Conservation (phyloP, 1,140 invertebrate genomes). For the Diorhabda elongata region DNA sequence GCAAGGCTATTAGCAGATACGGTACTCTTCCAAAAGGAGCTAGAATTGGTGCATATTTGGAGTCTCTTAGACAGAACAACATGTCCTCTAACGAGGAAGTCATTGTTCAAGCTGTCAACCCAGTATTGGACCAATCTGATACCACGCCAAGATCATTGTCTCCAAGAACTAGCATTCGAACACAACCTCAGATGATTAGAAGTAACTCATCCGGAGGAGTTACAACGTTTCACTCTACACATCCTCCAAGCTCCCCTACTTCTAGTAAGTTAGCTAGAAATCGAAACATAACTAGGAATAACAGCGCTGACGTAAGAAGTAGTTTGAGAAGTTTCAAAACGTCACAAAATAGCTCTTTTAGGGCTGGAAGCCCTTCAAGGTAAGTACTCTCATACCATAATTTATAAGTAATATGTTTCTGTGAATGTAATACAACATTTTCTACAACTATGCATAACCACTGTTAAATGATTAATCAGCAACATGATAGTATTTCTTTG, state of each 20-base stretch:
- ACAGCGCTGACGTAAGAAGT: slow-evolving; percentile 41
- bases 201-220: slow-evolving; percentile 80
- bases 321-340: slow-evolving; percentile 53
- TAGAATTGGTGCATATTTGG: slow-evolving; percentile 90
- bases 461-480: no score
- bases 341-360: slow-evolving; percentile 52
- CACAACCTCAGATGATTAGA: slow-evolving; percentile 74
- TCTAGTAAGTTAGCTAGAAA: slow-evolving; percentile 52
- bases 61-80: slow-evolving; percentile 81
- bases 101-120: slow-evolving; percentile 35
- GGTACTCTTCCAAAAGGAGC: slow-evolving; percentile 94
- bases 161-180: slow-evolving; percentile 59
- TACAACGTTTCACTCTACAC: slow-evolving; percentile 57
- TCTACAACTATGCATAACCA: no score
- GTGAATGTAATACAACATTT: no score
- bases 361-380: slow-evolving; percentile 40
- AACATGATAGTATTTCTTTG: no score
- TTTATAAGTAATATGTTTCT: no score
- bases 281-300: slow-evolving; percentile 47
- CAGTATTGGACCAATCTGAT: slow-evolving; percentile 38
- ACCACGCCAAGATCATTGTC: slow-evolving; percentile 43
- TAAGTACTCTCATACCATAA: slow-evolving; percentile 1
- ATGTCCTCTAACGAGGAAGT: slow-evolving; percentile 54
- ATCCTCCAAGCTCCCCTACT: slow-evolving; percentile 57
- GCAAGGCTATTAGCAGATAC: slow-evolving; percentile 93